A percentile compares a stretch with the other conserved stretches of the same genome.
These are phyloP conservation scores for Takifugu bimaculatus DNA, from an alignment of 2,113 vertebrate genomes.

Conservation along the genomic window DNA sequence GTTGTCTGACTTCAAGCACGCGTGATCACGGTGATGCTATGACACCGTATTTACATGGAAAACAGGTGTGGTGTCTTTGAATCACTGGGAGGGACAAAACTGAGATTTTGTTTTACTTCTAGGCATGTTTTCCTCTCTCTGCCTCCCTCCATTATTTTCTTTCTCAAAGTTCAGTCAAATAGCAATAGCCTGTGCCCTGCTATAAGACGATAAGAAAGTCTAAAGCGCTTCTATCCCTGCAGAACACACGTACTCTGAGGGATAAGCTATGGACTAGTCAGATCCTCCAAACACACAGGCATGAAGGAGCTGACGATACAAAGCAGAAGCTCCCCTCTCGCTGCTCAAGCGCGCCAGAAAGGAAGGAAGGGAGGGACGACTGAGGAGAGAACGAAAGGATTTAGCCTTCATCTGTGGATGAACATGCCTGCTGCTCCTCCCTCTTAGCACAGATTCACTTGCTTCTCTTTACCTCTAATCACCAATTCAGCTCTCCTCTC, in stretches of 20 bases:
- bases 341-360: slow-evolving; percentile 43
- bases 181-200: slow-evolving; percentile 29
- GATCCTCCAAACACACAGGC: slow-evolving; percentile 60
- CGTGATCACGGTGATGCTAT: neutral
- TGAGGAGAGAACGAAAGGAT: slow-evolving; percentile 59
- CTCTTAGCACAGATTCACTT: slow-evolving; percentile 54
- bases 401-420: slow-evolving; percentile 62
- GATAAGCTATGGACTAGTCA: slow-evolving; percentile 63
- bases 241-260: slow-evolving; percentile 63
- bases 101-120: slow-evolving; percentile 18
- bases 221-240: slow-evolving; percentile 58
- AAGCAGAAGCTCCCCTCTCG: slow-evolving; percentile 59
- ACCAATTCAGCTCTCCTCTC: slow-evolving; percentile 55
- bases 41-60: slow-evolving; percentile 3
- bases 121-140: slow-evolving; percentile 16
- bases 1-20: too few relatives aligned
- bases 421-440: slow-evolving; percentile 63
- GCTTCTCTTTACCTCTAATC: slow-evolving; percentile 51
- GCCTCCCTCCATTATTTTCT: slow-evolving; percentile 11
- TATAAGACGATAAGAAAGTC: slow-evolving; percentile 61
- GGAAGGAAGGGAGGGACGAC: slow-evolving; percentile 43
- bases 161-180: slow-evolving; percentile 24
- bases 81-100: slow-evolving; percentile 6
- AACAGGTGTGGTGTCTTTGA: slow-evolving; percentile 8
- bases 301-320: slow-evolving; percentile 54